These are phyloP conservation scores for Electrophaes corylata DNA, from an alignment of 2,888 invertebrate genomes.

Conservation along the genomic window DNA sequence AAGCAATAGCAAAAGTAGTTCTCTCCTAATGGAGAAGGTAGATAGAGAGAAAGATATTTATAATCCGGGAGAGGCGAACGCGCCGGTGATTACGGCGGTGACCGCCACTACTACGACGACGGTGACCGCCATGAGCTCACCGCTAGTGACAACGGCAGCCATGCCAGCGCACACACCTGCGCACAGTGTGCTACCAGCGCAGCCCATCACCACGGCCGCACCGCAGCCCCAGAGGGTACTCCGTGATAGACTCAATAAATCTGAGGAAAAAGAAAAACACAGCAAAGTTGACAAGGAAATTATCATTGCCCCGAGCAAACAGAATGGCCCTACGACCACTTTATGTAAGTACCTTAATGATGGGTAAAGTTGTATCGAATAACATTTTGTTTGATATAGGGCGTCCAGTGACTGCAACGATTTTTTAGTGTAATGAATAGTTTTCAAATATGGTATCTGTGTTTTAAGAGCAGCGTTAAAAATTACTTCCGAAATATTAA, in stretches of 20 bases:
- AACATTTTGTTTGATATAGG: not conserved
- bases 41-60: slow-evolving; percentile 54
- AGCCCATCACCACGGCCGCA: slow-evolving; percentile 25
- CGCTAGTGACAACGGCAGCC: slow-evolving; percentile 27
- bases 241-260: slow-evolving; percentile 34
- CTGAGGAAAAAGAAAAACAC: slow-evolving; percentile 42
- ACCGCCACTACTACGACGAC: slow-evolving; percentile 9
- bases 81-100: slow-evolving; percentile 9
- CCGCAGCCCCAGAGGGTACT: slow-evolving; percentile 33
- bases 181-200: slow-evolving; percentile 29
- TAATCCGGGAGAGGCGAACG: slow-evolving; percentile 3
- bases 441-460: not conserved
- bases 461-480: not conserved
- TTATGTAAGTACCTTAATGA: slow-evolving; percentile 35
- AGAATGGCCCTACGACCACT: slow-evolving; percentile 40
- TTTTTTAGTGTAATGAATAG: not conserved
- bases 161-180: slow-evolving; percentile 33
- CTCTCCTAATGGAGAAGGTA: slow-evolving; percentile 52
- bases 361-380: not conserved
- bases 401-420: not conserved
- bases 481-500: not conserved
- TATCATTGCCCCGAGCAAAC: slow-evolving; percentile 30
- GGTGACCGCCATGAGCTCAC: not conserved
- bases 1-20: slow-evolving; percentile 48
- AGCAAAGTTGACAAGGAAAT: slow-evolving; percentile 35